Evolutionary conservation across 2,113 vertebrate genomes (phyloP), one percentile per base, ranked within the genome.

Genomic region (Smithornis capensis): DNA sequence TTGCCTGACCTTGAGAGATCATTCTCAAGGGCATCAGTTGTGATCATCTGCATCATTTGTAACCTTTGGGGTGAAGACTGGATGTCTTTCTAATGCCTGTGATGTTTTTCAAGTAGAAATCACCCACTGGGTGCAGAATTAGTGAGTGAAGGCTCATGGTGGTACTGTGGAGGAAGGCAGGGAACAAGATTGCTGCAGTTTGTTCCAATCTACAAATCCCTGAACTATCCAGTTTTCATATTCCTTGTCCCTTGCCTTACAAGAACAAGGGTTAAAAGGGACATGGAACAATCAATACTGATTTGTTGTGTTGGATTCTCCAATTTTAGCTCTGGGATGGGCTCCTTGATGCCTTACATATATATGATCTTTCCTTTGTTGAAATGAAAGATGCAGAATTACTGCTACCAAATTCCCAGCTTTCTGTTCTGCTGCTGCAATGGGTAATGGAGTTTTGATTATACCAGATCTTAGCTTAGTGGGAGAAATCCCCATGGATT

Each of bases 121-220:
- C 16, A 8, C 19, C 71, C 2, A 0, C 12, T 45, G 2, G 13
- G 38, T 8, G 69, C 42, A 42, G 80, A 63, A 3, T 6, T 4
- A 4, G 71, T 3, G 63, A 14, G 49, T 1, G 75, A 18, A 40
- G 44, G 10, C 18, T 60, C 3, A 2, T 1, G 42, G 37, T 1
- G 0, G 37, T 5, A 1, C 50, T 33, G 49, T 3, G 9, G 38
- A 31, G 69, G 35, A 40, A 12, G 63, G 69, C 74, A 52, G 68
- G 35, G 35, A 56, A 53, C 37, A 11, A 3, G 14, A 18, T 1
- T 29, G 55, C 71, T 38, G 40, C 9, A 8, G 4, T 37, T 31
- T 40, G 29, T 12, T 4, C 29, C 42, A 19, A 28, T 38, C 47
- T 67, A 18, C 15, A 38, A 59, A 45, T 31, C 74, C 60, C 38